Evolutionary conservation across 2,888 invertebrate species (phyloP).

Genomic region (Himalopsyche anomala): DNA sequence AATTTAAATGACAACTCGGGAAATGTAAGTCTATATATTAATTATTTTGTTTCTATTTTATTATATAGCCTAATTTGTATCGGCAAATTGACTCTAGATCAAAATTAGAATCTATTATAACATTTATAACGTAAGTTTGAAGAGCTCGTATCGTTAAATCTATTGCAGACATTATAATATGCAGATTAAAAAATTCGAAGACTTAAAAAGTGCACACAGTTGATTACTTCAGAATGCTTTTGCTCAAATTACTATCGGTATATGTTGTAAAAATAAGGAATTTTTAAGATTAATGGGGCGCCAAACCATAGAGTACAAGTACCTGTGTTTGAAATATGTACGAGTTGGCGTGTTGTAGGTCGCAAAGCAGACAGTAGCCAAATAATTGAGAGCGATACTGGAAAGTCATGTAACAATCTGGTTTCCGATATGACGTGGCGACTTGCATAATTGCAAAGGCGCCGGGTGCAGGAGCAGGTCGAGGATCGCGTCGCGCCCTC

Average conservation of each 20-base stretch:
- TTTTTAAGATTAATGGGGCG: background rate
- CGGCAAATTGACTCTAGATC: too few species aligned
- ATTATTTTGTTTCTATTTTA: background rate
- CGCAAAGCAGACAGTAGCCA: conserved; percentile 12
- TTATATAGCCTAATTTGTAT: too few species aligned
- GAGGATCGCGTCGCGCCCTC: conserved; percentile 45
- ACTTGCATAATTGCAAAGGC: conserved; percentile 37
- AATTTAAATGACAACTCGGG: conserved; percentile 87
- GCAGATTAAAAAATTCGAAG: too few species aligned
- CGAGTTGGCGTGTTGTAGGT: background rate
- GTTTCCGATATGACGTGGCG: conserved; percentile 40
- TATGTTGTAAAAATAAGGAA: background rate
- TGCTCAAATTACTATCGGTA: background rate
- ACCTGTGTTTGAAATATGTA: background rate
- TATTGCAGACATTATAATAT: too few species aligned
- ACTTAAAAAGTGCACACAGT: too few species aligned
- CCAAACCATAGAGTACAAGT: background rate
- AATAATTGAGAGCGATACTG: conserved; percentile 31
- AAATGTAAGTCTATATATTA: conserved; percentile 79
- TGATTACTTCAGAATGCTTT: too few species aligned
- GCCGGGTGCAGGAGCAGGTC: background rate
- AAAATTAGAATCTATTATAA: too few species aligned
- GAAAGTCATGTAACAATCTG: conserved; percentile 41
- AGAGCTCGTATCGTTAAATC: too few species aligned
- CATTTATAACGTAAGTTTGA: too few species aligned